These are phyloP conservation scores for Drosophila emarginata DNA, from an alignment of 2,888 invertebrate genomes.

Conservation along the genomic window DNA sequence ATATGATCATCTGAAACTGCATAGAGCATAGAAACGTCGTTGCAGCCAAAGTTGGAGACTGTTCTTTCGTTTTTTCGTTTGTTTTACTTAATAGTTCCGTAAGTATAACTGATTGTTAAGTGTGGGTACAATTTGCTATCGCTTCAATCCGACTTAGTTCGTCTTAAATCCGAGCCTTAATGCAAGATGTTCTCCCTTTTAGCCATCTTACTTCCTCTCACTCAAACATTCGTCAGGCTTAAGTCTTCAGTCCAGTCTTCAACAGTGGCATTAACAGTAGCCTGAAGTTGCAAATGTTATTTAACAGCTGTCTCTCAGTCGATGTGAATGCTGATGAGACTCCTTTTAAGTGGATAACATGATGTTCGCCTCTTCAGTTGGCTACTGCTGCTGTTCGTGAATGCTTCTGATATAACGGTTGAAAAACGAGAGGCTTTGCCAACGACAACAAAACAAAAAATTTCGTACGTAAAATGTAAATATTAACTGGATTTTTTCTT, in stretches of 20 bases:
- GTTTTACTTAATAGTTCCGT: slow-evolving; percentile 1
- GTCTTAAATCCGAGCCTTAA: not conserved
- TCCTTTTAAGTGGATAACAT: slow-evolving; percentile 14
- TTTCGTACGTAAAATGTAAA: slow-evolving; percentile 7
- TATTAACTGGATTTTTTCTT: slow-evolving; percentile 6
- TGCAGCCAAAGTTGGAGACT: not conserved
- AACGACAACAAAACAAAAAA: not conserved
- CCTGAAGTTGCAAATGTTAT: slow-evolving; percentile 16
- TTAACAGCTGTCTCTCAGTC: slow-evolving; percentile 24
- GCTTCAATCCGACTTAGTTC: slow-evolving; percentile 3
- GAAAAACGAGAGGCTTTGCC: not conserved
- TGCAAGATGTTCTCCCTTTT: not conserved
- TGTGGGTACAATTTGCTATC: slow-evolving; percentile 2
- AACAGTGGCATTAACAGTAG: slow-evolving; percentile 12
- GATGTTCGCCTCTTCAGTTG: slow-evolving; percentile 29
- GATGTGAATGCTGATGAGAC: no score
- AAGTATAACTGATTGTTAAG: slow-evolving; percentile 4
- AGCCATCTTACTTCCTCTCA: not conserved
- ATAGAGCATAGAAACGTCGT: not conserved
- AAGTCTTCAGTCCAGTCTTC: not conserved
- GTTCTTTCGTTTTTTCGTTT: not conserved
- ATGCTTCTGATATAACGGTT: slow-evolving; percentile 12
- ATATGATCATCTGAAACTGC: not conserved
- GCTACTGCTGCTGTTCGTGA: slow-evolving; percentile 24
- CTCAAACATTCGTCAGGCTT: not conserved